These are phyloP conservation scores for Cataglyphis livida DNA, from an alignment of 2,888 invertebrate species.

Conservation along the genomic window DNA sequence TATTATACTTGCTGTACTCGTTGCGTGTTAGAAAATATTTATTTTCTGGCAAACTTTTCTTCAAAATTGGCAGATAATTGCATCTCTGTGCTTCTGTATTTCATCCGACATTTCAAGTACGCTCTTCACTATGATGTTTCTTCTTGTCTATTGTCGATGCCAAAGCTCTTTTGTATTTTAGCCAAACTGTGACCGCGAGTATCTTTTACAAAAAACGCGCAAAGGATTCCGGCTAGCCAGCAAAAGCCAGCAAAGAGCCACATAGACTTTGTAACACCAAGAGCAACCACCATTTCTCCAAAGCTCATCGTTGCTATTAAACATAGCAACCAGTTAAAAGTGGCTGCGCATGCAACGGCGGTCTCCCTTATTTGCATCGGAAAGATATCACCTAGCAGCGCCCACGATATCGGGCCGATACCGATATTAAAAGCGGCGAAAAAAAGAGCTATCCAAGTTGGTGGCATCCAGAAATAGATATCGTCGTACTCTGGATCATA, in stretches of 20 bases:
- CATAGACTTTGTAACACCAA: conserved; percentile 74
- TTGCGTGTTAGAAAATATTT: background rate
- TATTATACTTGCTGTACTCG: too few species aligned
- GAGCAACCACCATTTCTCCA: conserved; percentile 66
- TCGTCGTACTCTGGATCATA: conserved; percentile 79
- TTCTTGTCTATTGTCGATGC: conserved; percentile 24
- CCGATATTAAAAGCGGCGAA: conserved; percentile 80
- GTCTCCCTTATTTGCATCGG: conserved; percentile 76
- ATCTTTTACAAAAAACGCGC: conserved; percentile 71
- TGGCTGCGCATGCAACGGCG: conserved; percentile 68
- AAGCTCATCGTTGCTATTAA: conserved; percentile 75
- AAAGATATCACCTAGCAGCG: conserved; percentile 79
- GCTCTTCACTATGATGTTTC: background rate
- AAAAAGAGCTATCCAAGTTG: conserved; percentile 74
- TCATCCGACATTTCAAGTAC: conserved; percentile 37
- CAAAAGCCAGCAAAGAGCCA: conserved; percentile 77
- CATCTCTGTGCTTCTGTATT: background rate
- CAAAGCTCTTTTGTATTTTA: conserved; percentile 77
- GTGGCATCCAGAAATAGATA: conserved; percentile 80
- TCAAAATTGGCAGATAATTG: background rate
- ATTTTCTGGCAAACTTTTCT: background rate
- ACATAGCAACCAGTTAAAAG: conserved; percentile 78
- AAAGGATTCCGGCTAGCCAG: conserved; percentile 73
- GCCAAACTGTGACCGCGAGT: conserved; percentile 75
- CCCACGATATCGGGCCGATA: conserved; percentile 81